A percentile compares a stretch with the other conserved stretches of the same genome.
phyloP scores from a whole-genome alignment of 2,797 vertebrate species.

The Amblyopsis hoosieri region DNA sequence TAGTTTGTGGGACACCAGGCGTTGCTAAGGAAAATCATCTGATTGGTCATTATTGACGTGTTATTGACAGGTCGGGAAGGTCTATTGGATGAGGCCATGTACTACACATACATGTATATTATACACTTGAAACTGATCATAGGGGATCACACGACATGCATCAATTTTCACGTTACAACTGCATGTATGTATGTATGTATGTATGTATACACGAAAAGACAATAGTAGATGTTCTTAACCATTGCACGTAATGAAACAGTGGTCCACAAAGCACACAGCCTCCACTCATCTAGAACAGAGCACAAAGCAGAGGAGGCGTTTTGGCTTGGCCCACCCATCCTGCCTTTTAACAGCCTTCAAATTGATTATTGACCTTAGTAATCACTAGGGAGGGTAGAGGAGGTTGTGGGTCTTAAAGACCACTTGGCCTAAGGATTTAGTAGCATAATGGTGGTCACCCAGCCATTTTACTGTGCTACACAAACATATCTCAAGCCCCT shows the following conservation, averaged over 20 bases:
- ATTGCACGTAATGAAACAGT: conserved; percentile 7
- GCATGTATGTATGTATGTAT: neutral
- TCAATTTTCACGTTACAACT: no score
- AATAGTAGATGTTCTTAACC: neutral
- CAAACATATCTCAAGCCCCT: neutral
- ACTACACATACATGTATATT: conserved; percentile 15
- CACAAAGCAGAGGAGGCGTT: conserved; percentile 32
- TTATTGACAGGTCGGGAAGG: no score
- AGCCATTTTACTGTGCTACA: conserved; percentile 21
- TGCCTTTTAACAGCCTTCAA: conserved; percentile 33
- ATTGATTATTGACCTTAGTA: conserved; percentile 61
- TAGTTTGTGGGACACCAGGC: no score
- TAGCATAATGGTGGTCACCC: conserved; percentile 17
- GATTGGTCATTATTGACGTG: no score
- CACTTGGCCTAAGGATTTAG: conserved; percentile 52
- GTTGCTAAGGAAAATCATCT: no score
- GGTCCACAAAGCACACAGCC: conserved; percentile 12
- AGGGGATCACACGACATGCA: no score
- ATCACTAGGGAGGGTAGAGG: conserved; percentile 32
- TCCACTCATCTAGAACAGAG: conserved; percentile 21
- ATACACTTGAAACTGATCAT: neutral
- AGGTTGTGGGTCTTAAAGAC: conserved; percentile 31
- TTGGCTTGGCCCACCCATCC: conserved; percentile 24
- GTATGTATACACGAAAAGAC: neutral
- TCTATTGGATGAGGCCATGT: neutral